Percentiles rank a stretch among this genome's conserved stretches.
These are phyloP conservation scores for Tipula vernalis DNA, from an alignment of 2,888 invertebrate species.

Conservation along the genomic window DNA sequence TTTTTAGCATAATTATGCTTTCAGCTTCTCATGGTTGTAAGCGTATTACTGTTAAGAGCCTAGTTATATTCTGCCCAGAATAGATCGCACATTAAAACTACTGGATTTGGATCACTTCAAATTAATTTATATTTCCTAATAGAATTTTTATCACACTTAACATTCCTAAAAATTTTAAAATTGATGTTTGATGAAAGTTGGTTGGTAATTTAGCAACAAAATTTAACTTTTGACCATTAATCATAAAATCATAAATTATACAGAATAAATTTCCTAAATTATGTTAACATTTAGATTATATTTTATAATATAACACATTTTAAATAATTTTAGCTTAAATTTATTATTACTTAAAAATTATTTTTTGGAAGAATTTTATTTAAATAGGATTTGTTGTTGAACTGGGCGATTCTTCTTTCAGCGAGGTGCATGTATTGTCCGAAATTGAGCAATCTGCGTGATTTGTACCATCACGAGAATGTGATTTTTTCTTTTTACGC, in stretches of 20 bases:
- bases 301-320: background rate
- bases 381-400: background rate
- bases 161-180: background rate
- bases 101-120: background rate
- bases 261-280: background rate
- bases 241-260: background rate
- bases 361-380: background rate
- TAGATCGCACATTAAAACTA: too few relatives aligned
- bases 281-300: background rate
- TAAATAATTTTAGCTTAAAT: background rate
- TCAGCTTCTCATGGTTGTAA: too few relatives aligned
- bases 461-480: background rate
- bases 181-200: background rate
- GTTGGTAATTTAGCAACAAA: background rate
- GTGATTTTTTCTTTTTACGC: slow-evolving; percentile 33
- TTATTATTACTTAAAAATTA: background rate
- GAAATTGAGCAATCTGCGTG: background rate
- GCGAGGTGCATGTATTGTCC: background rate
- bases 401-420: background rate
- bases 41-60: too few relatives aligned
- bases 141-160: background rate
- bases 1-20: too few relatives aligned
- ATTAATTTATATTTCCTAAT: background rate
- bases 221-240: background rate
- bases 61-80: too few relatives aligned